Evolutionary conservation across 2,113 vertebrate species (phyloP), one percentile per base, ranked within the genome.

Genomic region (Okapia johnstoni): DNA sequence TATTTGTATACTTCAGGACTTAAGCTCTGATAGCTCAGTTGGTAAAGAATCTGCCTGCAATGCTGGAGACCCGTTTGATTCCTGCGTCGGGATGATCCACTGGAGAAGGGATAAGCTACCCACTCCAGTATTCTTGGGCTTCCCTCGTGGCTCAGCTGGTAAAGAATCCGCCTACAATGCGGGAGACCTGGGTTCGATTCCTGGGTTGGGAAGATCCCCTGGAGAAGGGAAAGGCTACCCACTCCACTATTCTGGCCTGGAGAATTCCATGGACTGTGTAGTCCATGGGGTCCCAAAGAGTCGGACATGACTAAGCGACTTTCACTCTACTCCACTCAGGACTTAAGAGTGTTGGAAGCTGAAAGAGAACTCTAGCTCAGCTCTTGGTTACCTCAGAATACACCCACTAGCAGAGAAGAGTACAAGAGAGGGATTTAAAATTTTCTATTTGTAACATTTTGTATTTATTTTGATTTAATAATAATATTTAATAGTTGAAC

Each of bases 401-500:
- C 3, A 77, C 2, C 28, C 94, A 1, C 26, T 88, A 86, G 8
- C 36, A 87, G 54, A 86, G 70, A 85, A 96, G 50, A 95, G 4
- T 43, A 88, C 60, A 76, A 86, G 17, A 14, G 28, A 84, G 21
- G 16, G 40, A 55, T 84, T 88, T 88, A 80, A 85, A 73, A 28
- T 52, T 90, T 93, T 85, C 21, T 87, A 11, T 17, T 89, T 48
- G 19, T 66, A 61, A 60, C 25, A 6, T 76, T 57, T 30, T 89
- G 17, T 57, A 28, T 86, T 81, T 58, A 91, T 58, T 93, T 95
- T 85, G 58, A 63, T 63, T 85, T 81, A 63, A 48, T 84, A 57
- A 16, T 92, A 43, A 43, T 89, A 36, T 50, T 92, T 79, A 83
- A 89, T 91, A 63, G 40, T 96, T 98, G 33, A 93, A 85, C 66